These are phyloP conservation scores for Scaptodrosophila latifasciaeformis DNA, from an alignment of 2,888 invertebrate species.

Conservation along the genomic window DNA sequence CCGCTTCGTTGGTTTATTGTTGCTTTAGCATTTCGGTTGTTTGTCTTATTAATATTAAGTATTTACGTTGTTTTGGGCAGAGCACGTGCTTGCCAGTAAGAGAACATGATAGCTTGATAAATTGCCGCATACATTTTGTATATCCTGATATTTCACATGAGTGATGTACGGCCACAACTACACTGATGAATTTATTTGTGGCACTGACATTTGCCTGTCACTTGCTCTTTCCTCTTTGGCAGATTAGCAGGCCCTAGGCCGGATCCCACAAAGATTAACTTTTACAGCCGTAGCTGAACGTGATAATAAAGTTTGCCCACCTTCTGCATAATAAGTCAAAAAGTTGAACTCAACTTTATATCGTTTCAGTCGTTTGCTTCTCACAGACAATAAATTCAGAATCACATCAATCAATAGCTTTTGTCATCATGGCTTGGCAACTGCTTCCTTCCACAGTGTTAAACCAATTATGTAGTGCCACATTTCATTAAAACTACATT, in stretches of 20 bases:
- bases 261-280: no score
- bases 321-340: neutral
- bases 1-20: no score
- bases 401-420: no score
- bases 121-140: no score
- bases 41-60: conserved; percentile 31
- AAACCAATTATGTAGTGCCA: conserved; percentile 48
- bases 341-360: neutral
- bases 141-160: no score
- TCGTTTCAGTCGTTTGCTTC: neutral
- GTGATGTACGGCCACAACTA: no score
- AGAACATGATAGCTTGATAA: conserved; percentile 10
- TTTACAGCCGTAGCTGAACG: conserved; percentile 12
- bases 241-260: neutral
- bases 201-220: neutral
- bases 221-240: neutral
- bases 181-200: conserved; percentile 23
- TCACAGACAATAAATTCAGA: no score
- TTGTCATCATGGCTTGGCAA: neutral
- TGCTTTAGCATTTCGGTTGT: no score
- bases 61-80: conserved; percentile 25
- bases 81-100: neutral
- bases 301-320: conserved; percentile 24
- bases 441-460: conserved; percentile 9
- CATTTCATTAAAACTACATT: conserved; percentile 46